Evolutionary conservation across 2,888 invertebrate species (phyloP), one percentile per base, ranked within the genome.

Genomic region (Orchestes rusci): DNA sequence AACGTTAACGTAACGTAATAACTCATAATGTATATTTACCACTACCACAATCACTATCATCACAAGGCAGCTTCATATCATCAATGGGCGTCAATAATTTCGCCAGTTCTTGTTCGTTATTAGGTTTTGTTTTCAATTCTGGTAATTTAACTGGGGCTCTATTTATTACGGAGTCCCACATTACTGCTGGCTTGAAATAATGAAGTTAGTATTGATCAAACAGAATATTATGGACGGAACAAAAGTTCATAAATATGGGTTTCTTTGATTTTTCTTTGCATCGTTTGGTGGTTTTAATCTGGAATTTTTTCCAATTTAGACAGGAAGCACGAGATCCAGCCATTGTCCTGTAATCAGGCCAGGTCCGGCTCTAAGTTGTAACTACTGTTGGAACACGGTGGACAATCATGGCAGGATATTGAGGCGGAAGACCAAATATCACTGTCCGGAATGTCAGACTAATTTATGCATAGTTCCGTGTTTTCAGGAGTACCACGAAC

Each of bases 301-400:
- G n/a, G n/a, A n/a, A n/a, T n/a, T n/a, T n/a, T n/a, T n/a, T n/a
- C 2, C 28, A 52, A 61, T 60, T 34, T 57, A 75, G 74, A 67
- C 27, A 5, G 20, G 63, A 31, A 57, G 61, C 17, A 60, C 65
- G 27, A 72, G 87, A 45, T 82, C 84, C 35, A 84, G 84, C 59
- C 89, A 90, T 68, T 89, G 89, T 62, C 90, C 89, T 5, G 84
- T 84, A 7, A 80, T 86, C 37, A 73, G 90, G 40, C 80, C 83
- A 5, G 90, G 90, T 0, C 88, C 90, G 3, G 88, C 89, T 2
- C 70, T 90, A 50, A 86, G 88, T 55, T 90, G 90, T 69, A 89
- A 89, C 70, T 89, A 82, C 65, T 90, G 90, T 69, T 90, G 90
- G 90, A 90, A 90, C 65, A 88, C 89, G 0, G 84, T 88, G 33